phyloP scores from a whole-genome alignment of 2,797 vertebrate species.

The Hoplostethus mediterraneus region DNA sequence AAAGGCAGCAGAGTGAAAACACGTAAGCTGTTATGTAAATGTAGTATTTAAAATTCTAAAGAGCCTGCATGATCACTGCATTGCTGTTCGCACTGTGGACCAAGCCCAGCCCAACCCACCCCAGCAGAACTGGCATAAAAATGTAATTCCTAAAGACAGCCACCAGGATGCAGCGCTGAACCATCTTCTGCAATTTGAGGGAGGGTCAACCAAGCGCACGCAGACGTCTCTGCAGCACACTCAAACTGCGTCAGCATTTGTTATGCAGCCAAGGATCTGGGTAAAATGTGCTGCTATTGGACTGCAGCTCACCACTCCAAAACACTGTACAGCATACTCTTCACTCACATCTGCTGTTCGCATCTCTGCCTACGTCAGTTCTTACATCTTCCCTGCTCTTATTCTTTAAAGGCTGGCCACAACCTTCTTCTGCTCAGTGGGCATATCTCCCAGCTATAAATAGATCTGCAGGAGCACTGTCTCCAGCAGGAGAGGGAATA shows the following conservation, averaged over 20 bases:
- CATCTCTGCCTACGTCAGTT: conserved; percentile 59
- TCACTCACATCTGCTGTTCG: conserved; percentile 51
- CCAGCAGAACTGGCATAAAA: conserved; percentile 8
- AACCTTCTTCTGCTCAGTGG: conserved; percentile 77
- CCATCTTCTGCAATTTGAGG: conserved; percentile 66
- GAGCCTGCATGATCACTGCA: conserved; percentile 39
- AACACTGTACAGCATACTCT: conserved; percentile 47
- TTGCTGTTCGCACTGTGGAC: conserved; percentile 9
- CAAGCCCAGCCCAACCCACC: background rate
- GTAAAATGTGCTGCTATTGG: conserved; percentile 74
- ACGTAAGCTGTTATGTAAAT: background rate
- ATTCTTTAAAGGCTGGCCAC: conserved; percentile 60
- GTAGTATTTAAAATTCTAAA: background rate
- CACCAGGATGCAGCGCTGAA: conserved; percentile 79
- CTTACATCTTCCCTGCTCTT: conserved; percentile 51
- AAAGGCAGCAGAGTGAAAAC: conserved; percentile 4
- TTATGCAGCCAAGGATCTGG: conserved; percentile 83
- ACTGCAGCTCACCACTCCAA: conserved; percentile 73
- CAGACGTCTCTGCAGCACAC: conserved; percentile 83
- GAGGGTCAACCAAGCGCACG: conserved; percentile 82
- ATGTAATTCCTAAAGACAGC: conserved; percentile 58
- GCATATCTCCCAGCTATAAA: conserved; percentile 81
- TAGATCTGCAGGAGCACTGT: conserved; percentile 74
- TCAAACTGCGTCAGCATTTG: conserved; percentile 86
- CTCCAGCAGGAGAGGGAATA: conserved; percentile 67